phyloP scores from a whole-genome alignment of 2,113 vertebrate species.

The Clupea harengus region DNA sequence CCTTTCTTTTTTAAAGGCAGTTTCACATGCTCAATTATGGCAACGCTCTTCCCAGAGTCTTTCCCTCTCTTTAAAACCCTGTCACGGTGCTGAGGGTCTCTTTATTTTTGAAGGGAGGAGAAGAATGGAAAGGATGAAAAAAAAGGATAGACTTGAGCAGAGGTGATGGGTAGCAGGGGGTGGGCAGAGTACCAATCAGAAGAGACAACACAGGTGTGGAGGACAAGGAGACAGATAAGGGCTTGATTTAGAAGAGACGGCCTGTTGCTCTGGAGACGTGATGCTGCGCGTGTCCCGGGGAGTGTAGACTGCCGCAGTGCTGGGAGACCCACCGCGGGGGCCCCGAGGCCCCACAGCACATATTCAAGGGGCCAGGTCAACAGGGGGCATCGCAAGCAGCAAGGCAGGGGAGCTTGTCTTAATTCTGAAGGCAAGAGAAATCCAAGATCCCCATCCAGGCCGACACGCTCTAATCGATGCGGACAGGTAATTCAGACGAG shows the following conservation, averaged over 20 bases:
- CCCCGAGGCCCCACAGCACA: slow-evolving; percentile 44
- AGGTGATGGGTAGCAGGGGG: not conserved
- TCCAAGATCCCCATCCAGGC: slow-evolving; percentile 70
- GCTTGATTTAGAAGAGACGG: slow-evolving; percentile 51
- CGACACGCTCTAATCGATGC: slow-evolving; percentile 71
- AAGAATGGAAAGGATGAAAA: slow-evolving; percentile 1
- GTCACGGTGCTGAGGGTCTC: slow-evolving; percentile 22
- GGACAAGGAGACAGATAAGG: slow-evolving; percentile 37
- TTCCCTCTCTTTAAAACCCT: slow-evolving; percentile 30
- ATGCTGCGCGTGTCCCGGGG: not conserved
- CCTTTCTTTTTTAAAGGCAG: slow-evolving; percentile 37
- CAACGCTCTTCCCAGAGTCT: slow-evolving; percentile 31
- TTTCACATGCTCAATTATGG: slow-evolving; percentile 56
- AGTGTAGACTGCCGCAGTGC: not conserved
- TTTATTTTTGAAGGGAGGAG: slow-evolving; percentile 24
- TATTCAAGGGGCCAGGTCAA: slow-evolving; percentile 65
- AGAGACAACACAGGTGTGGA: slow-evolving; percentile 51
- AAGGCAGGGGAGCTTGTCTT: slow-evolving; percentile 72
- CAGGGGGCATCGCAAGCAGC: slow-evolving; percentile 65
- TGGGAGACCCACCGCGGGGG: slow-evolving; percentile 25
- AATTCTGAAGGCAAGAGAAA: slow-evolving; percentile 75
- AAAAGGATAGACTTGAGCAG: not conserved
- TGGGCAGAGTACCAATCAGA: slow-evolving; percentile 55
- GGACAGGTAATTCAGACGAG: slow-evolving; percentile 74
- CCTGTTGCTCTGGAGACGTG: slow-evolving; percentile 41